Percentiles rank a stretch among this genome's conserved stretches.
Conservation (phyloP, 2,888 invertebrate species). For the Dasypolia templi region DNA sequence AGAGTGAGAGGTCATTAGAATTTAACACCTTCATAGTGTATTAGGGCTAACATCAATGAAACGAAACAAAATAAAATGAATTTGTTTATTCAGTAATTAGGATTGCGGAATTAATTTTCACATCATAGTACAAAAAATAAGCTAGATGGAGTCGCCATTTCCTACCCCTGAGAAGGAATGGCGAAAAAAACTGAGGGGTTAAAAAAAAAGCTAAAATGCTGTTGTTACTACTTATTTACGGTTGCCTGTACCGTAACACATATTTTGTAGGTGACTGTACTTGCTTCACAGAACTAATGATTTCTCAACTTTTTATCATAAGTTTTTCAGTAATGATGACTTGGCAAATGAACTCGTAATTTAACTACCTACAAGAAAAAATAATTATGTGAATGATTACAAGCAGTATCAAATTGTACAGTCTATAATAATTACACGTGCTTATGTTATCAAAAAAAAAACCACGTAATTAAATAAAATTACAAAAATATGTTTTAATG, state of each 20-base stretch:
- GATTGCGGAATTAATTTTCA: too few relatives aligned
- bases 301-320: slow-evolving; percentile 2
- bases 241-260: not conserved
- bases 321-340: slow-evolving; percentile 6
- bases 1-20: slow-evolving; percentile 14
- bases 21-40: slow-evolving; percentile 18
- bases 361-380: not conserved
- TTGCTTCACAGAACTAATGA: not conserved
- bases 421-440: not conserved
- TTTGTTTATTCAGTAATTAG: too few relatives aligned
- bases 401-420: not conserved
- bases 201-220: too few relatives aligned
- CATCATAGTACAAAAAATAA: too few relatives aligned
- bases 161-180: too few relatives aligned
- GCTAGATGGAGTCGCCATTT: too few relatives aligned
- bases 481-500: slow-evolving; percentile 7
- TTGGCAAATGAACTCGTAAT: slow-evolving; percentile 8
- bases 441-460: not conserved
- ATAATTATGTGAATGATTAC: not conserved
- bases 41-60: too few relatives aligned
- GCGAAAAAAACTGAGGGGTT: too few relatives aligned
- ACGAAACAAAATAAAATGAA: too few relatives aligned
- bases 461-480: not conserved
- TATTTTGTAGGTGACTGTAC: not conserved
- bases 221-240: not conserved